Conservation (phyloP, 2,113 vertebrate species). For the Peromyscus maniculatus region DNA sequence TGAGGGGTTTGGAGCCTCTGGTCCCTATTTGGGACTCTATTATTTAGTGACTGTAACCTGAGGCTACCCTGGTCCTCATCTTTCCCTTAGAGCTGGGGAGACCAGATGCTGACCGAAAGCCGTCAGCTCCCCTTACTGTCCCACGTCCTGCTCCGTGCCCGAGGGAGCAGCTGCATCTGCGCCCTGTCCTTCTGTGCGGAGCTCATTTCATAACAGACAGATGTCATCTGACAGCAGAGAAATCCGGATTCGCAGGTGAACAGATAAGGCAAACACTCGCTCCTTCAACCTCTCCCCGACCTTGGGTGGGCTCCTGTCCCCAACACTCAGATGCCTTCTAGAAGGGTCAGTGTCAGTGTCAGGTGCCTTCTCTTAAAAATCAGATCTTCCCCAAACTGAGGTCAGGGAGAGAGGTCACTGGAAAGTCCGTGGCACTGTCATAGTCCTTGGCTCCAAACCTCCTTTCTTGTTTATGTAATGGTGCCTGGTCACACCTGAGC, state of each 20-base stretch:
- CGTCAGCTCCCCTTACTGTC: neutral
- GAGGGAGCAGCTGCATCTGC: neutral
- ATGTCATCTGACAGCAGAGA: neutral
- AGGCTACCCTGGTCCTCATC: rapidly evolving
- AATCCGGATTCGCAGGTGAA: neutral
- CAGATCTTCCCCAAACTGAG: neutral
- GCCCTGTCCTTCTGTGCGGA: neutral
- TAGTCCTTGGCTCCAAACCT: neutral
- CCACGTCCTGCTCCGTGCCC: neutral
- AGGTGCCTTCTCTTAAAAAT: neutral
- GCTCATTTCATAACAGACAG: neutral
- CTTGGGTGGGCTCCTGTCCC: neutral
- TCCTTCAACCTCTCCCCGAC: neutral
- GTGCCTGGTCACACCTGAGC: too few species aligned
- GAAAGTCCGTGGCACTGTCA: neutral
- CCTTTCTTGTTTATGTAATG: too few species aligned
- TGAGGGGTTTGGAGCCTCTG: neutral
- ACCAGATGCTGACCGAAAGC: neutral
- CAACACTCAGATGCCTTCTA: neutral
- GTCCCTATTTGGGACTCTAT: rapidly evolving
- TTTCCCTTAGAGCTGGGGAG: neutral
- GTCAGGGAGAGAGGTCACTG: too few species aligned
- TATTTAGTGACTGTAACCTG: neutral
- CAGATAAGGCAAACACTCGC: rapidly evolving
- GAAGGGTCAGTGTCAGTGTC: neutral